Conservation (phyloP, 1,140 invertebrate genomes). For the Drosophila pandora region DNA sequence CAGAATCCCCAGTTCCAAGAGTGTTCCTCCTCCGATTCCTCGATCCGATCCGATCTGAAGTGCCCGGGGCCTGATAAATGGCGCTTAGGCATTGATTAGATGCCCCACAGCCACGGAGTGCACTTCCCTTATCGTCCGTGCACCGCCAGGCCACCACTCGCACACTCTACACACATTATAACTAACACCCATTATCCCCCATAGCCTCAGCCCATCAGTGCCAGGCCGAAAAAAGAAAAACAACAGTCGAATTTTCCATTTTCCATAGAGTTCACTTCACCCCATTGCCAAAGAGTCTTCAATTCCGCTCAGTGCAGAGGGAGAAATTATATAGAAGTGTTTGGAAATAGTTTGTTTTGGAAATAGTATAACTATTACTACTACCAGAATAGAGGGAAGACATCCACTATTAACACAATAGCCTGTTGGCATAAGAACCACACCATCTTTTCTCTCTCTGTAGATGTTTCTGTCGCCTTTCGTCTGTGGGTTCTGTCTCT, state of each 20-base stretch:
- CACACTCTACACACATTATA: constrained; percentile 36
- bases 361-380: no score
- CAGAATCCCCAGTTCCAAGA: no score
- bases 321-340: constrained; percentile 7
- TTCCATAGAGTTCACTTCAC: constrained; percentile 43
- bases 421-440: background rate
- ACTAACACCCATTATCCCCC: constrained; percentile 49
- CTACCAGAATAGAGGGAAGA: no score
- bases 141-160: constrained; percentile 31
- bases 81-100: constrained; percentile 61
- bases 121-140: constrained; percentile 55
- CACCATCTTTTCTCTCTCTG: constrained; percentile 15
- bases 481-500: constrained; percentile 30
- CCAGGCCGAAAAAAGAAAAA: constrained; percentile 38
- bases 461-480: constrained; percentile 26
- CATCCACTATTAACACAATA: no score
- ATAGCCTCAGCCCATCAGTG: background rate
- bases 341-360: no score
- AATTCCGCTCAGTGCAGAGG: constrained; percentile 35
- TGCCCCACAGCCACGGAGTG: constrained; percentile 44
- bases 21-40: constrained; percentile 9
- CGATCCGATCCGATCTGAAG: constrained; percentile 36
- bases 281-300: constrained; percentile 53
- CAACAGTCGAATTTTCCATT: constrained; percentile 60
- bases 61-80: constrained; percentile 52